Evolutionary conservation across 2,113 vertebrate genomes (phyloP), one percentile per base, ranked within the genome.

Genomic region (Mixornis gularis): DNA sequence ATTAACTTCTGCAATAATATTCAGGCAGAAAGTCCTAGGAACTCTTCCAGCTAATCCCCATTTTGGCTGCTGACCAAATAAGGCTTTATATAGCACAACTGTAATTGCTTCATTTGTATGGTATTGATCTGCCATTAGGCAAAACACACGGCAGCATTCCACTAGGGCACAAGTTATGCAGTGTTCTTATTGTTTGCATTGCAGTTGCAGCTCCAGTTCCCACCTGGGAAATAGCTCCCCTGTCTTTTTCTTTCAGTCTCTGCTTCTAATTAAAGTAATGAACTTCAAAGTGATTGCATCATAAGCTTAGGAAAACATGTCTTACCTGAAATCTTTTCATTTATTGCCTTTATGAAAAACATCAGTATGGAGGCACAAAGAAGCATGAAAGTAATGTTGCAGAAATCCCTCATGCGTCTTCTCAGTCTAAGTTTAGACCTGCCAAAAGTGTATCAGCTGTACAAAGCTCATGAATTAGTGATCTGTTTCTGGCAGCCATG

Each of bases 71-170:
- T 95, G 81, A 94, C 87, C 92, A 96, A 92, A 95, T 87, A 92
- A 94, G 74, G 78, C 71, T 94, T 95, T 96, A 94, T 92, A 63
- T 89, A 85, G 87, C 89, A 91, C 89, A 89, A 66, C 48, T 77
- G 71, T 93, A 94, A 93, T 96, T 93, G 95, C 89, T 95, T 94
- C 91, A 95, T 94, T 95, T 96, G 92, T 96, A 92, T 21, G 30
- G 81, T 94, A 96, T 96, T 91, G 96, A 96, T 96, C 84, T 56
- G 34, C 91, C 74, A 89, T 93, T 96, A 92, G 74, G 84, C 87
- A 95, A 92, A 90, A 89, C 71, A 93, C 81, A 87, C 85, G 66
- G 59, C 92, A 87, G 43, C 43, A 85, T 89, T 87, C 85, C 66
- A 41, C 48, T 89, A 56, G 70, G 74, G n/a, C 62, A 86, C 24